Base-by-base conservation (phyloP, 2,797 vertebrate genomes). In the Thalassophryne amazonica region DNA sequence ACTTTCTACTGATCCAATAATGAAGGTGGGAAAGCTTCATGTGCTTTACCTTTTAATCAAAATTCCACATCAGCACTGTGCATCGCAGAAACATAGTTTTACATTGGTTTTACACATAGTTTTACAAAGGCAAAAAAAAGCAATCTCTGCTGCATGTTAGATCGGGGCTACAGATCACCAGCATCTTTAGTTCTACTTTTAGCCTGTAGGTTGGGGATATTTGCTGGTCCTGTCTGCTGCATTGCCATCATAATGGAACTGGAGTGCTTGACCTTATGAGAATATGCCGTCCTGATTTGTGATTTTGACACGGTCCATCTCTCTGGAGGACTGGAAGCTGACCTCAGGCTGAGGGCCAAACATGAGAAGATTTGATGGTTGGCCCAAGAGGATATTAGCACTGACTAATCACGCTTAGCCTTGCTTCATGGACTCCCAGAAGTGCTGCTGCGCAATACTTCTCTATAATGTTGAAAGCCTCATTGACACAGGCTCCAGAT, bases 251-350 rank as follows among this genome's bases (percentile, higher is more conserved):
- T 46, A 40, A 51, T 25, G 7, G 19, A 55, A 39, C 21, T 24
- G 17, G 24, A 46, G 34, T 14, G 55, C 20, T 43, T 57, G 33
- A 49, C 52, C 14, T 63, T 38, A 73, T 65, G 54, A 55, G 43
- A 54, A 42, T 41, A 46, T 27, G 37, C 49, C 37, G 62, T 62
- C 42, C 58, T 64, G 67, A 80, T 80, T 77, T 73, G 57, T 68
- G 55, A 80, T 68, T 79, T 75, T 63, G 70, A 83, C 78, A 70
- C 53, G 68, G 75, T 80, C 76, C 71, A 81, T 80, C 78, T 80
- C 54, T 50, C 58, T 39, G 46, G 73, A 61, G 74, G 69, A 88
- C 83, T 77, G 76, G 60, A 84, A 50, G 62, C 43, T 77, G 81
- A 85, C 80, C 69, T 76, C 69, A 79, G 84, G 73, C 77, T 60